phyloP scores from a whole-genome alignment of 2,888 invertebrate species.

The Nomada flava region DNA sequence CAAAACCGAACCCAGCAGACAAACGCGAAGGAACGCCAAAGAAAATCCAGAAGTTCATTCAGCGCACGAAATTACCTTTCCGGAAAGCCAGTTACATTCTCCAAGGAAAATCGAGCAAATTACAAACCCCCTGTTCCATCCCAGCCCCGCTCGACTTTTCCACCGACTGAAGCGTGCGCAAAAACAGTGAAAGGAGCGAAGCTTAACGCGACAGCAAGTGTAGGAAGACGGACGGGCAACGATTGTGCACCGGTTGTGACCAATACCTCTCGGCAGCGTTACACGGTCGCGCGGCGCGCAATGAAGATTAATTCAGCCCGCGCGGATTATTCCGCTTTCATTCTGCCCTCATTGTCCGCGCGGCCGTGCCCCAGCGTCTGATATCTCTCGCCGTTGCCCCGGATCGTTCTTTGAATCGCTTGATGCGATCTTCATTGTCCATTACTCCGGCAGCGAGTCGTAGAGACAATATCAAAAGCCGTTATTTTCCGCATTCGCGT shows the following conservation, averaged over 20 bases:
- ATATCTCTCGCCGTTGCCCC: slow-evolving; percentile 50
- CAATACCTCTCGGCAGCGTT: slow-evolving; percentile 41
- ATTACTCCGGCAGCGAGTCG: slow-evolving; percentile 60
- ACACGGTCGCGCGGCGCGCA: slow-evolving; percentile 43
- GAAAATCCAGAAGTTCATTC: no score
- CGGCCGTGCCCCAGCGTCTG: slow-evolving; percentile 31
- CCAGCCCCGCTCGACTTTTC: background rate
- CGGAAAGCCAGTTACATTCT: no score
- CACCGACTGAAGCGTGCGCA: background rate
- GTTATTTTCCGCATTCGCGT: slow-evolving; percentile 59
- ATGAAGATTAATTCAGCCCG: slow-evolving; percentile 54
- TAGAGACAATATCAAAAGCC: slow-evolving; percentile 66
- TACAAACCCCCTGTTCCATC: background rate
- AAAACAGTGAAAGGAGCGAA: background rate
- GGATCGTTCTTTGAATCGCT: slow-evolving; percentile 56
- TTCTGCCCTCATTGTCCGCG: slow-evolving; percentile 45
- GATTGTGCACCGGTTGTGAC: slow-evolving; percentile 15
- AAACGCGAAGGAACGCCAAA: no score
- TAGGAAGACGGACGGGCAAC: background rate
- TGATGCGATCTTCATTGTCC: slow-evolving; percentile 66
- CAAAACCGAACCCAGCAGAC: no score
- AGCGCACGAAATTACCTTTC: no score
- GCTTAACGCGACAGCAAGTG: background rate
- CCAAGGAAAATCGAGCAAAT: slow-evolving; percentile 15
- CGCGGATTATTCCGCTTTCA: slow-evolving; percentile 56